phyloP scores from a whole-genome alignment of 2,113 vertebrate genomes.

The Limnothrissa miodon region DNA sequence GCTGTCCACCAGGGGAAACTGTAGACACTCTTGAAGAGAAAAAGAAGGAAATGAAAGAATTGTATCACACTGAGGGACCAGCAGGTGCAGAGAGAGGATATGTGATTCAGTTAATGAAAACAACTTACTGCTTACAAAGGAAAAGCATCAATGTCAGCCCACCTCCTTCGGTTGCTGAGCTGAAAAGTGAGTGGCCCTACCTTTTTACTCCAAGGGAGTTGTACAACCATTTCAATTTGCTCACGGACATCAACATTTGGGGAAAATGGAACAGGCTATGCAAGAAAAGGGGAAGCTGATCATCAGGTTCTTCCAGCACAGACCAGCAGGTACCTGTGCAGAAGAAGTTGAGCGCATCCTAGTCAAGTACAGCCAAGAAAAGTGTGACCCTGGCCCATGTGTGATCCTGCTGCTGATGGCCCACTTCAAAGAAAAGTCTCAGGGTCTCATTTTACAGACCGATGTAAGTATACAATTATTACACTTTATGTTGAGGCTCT shows the following conservation, averaged over 20 bases:
- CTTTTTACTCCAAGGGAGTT: constrained; percentile 31
- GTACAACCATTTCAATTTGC: constrained; percentile 34
- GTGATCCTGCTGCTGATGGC: constrained; percentile 31
- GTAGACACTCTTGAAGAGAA: constrained; percentile 28
- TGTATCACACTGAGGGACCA: constrained; percentile 27
- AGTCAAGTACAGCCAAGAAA: not conserved
- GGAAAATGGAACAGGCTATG: constrained; percentile 27
- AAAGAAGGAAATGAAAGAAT: constrained; percentile 34
- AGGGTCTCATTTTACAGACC: constrained; percentile 22
- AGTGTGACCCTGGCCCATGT: not conserved
- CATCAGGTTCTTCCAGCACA: constrained; percentile 21
- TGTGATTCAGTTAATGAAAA: constrained; percentile 34
- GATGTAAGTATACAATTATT: not conserved
- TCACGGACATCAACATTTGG: constrained; percentile 32
- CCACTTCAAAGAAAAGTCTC: constrained; percentile 30
- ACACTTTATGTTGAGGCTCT: not conserved
- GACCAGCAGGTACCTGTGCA: constrained; percentile 29
- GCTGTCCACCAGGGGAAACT: constrained; percentile 31
- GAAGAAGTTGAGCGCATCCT: constrained; percentile 22
- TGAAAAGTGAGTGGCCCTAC: constrained; percentile 37
- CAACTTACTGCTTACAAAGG: constrained; percentile 32
- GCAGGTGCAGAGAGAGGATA: constrained; percentile 27
- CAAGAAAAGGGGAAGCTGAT: constrained; percentile 37
- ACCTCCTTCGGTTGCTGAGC: constrained; percentile 29
- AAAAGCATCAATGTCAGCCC: constrained; percentile 34